Percentiles rank a stretch among this genome's conserved stretches.
Conservation (phyloP, 2,888 invertebrate species). For the Conus canariensis region DNA sequence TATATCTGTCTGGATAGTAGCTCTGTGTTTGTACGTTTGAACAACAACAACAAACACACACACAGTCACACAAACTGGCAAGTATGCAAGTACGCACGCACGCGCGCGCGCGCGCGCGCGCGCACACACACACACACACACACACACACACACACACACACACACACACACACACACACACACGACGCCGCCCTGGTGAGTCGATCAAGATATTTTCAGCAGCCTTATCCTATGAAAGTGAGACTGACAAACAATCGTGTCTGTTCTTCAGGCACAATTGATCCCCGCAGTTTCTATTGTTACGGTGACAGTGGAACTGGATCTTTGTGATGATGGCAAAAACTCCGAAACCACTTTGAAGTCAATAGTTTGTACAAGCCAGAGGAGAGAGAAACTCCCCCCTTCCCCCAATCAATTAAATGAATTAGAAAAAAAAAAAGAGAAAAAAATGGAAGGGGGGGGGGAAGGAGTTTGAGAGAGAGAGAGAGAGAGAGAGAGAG, state of each 20-base stretch:
- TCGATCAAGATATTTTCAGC: too few relatives aligned
- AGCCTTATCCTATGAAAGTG: too few relatives aligned
- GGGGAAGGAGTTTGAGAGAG: background rate
- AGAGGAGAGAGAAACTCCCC: too few relatives aligned
- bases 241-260: too few relatives aligned
- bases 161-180: conserved; percentile 7
- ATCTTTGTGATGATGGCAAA: background rate
- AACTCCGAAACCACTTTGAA: background rate
- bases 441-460: background rate
- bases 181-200: background rate
- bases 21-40: too few relatives aligned
- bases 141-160: conserved; percentile 18
- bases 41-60: too few relatives aligned
- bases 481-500: background rate
- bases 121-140: background rate
- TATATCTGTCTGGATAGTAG: too few relatives aligned
- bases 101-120: too few relatives aligned
- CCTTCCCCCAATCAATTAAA: background rate
- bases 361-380: background rate
- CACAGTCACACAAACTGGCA: too few relatives aligned
- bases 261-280: too few relatives aligned
- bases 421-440: background rate
- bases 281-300: background rate
- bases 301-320: background rate
- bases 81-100: too few relatives aligned